Evolutionary conservation across 2,113 vertebrate genomes (phyloP), one percentile per base, ranked within the genome.

Genomic region (Oenanthe melanoleuca): DNA sequence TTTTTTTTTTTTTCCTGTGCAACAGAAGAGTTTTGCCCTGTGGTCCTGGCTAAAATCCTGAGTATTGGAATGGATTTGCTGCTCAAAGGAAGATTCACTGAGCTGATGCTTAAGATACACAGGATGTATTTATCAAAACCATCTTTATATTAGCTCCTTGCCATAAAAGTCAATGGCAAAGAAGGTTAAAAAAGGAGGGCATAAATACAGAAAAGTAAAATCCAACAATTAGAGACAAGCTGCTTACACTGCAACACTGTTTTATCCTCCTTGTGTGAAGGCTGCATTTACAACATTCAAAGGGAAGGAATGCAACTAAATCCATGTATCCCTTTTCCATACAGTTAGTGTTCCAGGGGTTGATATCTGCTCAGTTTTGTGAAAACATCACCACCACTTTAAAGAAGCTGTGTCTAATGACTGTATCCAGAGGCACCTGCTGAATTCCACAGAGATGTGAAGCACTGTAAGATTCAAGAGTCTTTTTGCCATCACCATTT

Each of bases 21-120:
- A 84, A 66, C 19, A 13, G 47, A 70, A 71, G 63, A 60, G 8
- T 63, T 94, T 81, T 86, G 53, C 77, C 47, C 44, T n/a, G 44
- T 80, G 79, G 65, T 49, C 23, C 88, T 92, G 85, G 81, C 74
- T 92, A 74, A 94, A 93, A 89, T 83, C 56, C 45, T 84, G 56
- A 88, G 28, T 52, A 59, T 69, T 5, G 3, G 75, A 77, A 88
- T n/a, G 65, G 75, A 59, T 86, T 77, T 94, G 44, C 49, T 60
- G 34, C 59, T 79, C 20, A 55, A 25, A 85, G 60, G 66, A 73
- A 69, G 53, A 50, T 78, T 83, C 82, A 78, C 63, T 89, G 34
- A 72, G 50, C 8, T 74, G 56, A 64, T 77, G 25, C 34, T 93
- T 88, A 74, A 63, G 60, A 90, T 50, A 77, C 26, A 75, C 4